Evolutionary conservation across 2,113 vertebrate genomes (phyloP).

Genomic region (Stegostoma tigrinum): DNA sequence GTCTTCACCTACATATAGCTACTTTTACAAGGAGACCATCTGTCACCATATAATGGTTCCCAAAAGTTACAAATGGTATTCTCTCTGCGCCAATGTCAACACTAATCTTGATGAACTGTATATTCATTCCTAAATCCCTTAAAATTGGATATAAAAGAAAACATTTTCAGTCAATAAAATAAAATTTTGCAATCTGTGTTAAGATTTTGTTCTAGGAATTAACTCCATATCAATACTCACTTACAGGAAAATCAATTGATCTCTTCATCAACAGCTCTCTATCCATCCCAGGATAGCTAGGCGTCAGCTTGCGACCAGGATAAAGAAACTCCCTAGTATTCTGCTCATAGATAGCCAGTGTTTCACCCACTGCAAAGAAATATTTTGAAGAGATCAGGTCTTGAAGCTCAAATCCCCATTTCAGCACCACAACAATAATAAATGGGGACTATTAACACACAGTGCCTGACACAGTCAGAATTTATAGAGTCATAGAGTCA

Average conservation of each 20-base stretch:
- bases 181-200: not conserved
- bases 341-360: constrained; percentile 71
- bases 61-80: not conserved
- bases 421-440: not conserved
- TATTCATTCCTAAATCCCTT: not conserved
- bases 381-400: not conserved
- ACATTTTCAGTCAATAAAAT: not conserved
- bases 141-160: not conserved
- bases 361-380: constrained; percentile 67
- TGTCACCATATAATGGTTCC: not conserved
- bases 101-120: not conserved
- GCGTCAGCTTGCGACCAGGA: constrained; percentile 63
- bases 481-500: not conserved
- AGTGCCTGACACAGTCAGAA: not conserved
- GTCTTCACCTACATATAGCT: not conserved
- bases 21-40: not conserved
- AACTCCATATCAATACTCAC: constrained; percentile 45
- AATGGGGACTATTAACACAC: not conserved
- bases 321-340: constrained; percentile 84
- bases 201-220: not conserved
- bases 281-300: constrained; percentile 57
- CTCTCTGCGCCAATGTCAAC: not conserved
- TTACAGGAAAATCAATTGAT: constrained; percentile 68
- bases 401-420: not conserved
- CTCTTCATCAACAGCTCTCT: constrained; percentile 83